Conservation (phyloP, 1,140 invertebrate genomes). For the Sarcophaga peregrina region DNA sequence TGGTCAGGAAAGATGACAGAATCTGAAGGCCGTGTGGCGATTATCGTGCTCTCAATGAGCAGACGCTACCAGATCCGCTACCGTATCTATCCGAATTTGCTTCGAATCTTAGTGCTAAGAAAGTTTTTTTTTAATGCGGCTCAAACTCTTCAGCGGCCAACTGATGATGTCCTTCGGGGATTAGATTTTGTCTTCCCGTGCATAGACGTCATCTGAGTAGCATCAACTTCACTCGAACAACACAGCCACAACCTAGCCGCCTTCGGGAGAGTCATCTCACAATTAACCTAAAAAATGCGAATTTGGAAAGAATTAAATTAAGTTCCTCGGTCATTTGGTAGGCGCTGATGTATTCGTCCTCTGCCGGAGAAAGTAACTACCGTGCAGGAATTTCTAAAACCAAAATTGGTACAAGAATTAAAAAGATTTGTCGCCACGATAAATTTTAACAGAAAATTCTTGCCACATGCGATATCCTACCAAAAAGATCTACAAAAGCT, state of each 20-base stretch:
- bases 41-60: not conserved
- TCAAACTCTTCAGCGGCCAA: constrained; percentile 68
- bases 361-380: too few species aligned
- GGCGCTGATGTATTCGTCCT: not conserved
- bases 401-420: not conserved
- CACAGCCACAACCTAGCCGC: not conserved
- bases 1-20: constrained; percentile 65
- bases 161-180: constrained; percentile 65
- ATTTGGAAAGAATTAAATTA: not conserved
- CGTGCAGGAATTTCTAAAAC: too few species aligned
- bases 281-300: not conserved
- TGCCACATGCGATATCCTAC: not conserved
- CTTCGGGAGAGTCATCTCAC: not conserved
- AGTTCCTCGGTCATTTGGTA: not conserved
- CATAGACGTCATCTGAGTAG: constrained; percentile 59
- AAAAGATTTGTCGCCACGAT: constrained; percentile 5
- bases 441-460: constrained; percentile 37
- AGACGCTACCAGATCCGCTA: constrained; percentile 52
- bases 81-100: constrained; percentile 59
- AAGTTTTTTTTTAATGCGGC: constrained; percentile 64
- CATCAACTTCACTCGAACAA: too few species aligned
- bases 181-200: constrained; percentile 58
- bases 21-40: constrained; percentile 62
- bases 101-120: constrained; percentile 56
- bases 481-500: not conserved